Percentiles rank a stretch among this genome's conserved stretches.
These are phyloP conservation scores for Tromatobia lineatoria DNA, from an alignment of 2,888 invertebrate species.

Conservation along the genomic window DNA sequence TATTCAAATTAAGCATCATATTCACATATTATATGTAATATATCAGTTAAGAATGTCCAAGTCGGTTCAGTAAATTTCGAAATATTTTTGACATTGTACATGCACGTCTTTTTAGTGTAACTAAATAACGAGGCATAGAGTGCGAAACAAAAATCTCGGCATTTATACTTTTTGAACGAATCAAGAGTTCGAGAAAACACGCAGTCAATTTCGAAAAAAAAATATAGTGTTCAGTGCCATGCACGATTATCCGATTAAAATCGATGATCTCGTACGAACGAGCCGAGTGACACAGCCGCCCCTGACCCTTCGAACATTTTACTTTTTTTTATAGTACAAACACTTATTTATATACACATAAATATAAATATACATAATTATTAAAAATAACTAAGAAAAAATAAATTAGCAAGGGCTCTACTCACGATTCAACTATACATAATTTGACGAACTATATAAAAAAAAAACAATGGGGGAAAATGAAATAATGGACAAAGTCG, in stretches of 20 bases:
- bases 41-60: too few species aligned
- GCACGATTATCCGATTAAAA: constrained; percentile 42
- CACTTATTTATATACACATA: constrained; percentile 81
- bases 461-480: constrained; percentile 54
- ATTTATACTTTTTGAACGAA: constrained; percentile 53
- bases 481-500: constrained; percentile 52
- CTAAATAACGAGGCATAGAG: constrained; percentile 27
- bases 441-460: constrained; percentile 67
- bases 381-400: constrained; percentile 60
- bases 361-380: constrained; percentile 73
- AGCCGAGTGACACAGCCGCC: constrained; percentile 47
- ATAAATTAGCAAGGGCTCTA: constrained; percentile 82
- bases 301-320: constrained; percentile 75
- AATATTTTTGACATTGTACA: too few species aligned
- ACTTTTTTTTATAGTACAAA: constrained; percentile 84
- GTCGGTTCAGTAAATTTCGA: too few species aligned
- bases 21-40: too few species aligned
- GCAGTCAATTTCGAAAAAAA: constrained; percentile 48
- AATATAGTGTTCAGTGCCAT: constrained; percentile 19
- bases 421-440: constrained; percentile 84
- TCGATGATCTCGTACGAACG: constrained; percentile 39
- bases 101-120: constrained; percentile 43
- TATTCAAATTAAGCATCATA: too few species aligned
- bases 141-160: constrained; percentile 16
- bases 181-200: constrained; percentile 43